Base-by-base conservation (phyloP, 2,113 vertebrate species). In the Vulpes ferrilata region DNA sequence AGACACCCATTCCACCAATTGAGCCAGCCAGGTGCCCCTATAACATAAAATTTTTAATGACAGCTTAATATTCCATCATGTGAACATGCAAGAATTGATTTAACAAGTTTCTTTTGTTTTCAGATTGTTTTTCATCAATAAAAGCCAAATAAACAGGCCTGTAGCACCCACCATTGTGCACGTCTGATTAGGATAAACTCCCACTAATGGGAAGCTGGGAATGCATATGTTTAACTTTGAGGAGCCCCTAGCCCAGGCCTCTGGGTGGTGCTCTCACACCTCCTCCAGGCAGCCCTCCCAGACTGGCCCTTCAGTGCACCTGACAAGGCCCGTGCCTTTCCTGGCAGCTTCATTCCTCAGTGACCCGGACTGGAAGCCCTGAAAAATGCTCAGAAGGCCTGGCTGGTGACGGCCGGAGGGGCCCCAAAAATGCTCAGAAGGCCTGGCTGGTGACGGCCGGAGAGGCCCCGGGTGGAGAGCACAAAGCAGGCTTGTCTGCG, bases 401-500 rank as follows among this genome's bases (percentile, higher is more conserved):
- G 27, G 23, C 79, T 43, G 55, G 65, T 32, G 78, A 80, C 6
- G 69, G 81, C 74, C 87, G 62, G 48, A 83, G 93, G 90, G 76
- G 90, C 76, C 55, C 55, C 2, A n/a, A 30, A 76, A 71, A 53
- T 69, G 30, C 62, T 80, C 19, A 0, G 13, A 32, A 74, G 59
- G 62, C 67, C 83, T 51, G 27, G 23, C 79, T 43, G 55, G 65
- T 32, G 78, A 80, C 6, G 69, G 81, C 74, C 87, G 62, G 48
- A 83, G 93, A 86, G 76, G 90, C 76, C 55, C 55, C 2, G 60
- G 17, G 69, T 2, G 23, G 53, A 23, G 43, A 90, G 73, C 85
- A 97, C 94, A 97, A 96, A 93, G 97, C 97, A 17, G 48, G 82
- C 90, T 74, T 88, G 93, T 95, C 87, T 62, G 59, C 69, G 87